A percentile compares a stretch with the other conserved stretches of the same genome.
Evolutionary conservation across 2,113 vertebrate genomes (phyloP).

Genomic region (Xenopus laevis): DNA sequence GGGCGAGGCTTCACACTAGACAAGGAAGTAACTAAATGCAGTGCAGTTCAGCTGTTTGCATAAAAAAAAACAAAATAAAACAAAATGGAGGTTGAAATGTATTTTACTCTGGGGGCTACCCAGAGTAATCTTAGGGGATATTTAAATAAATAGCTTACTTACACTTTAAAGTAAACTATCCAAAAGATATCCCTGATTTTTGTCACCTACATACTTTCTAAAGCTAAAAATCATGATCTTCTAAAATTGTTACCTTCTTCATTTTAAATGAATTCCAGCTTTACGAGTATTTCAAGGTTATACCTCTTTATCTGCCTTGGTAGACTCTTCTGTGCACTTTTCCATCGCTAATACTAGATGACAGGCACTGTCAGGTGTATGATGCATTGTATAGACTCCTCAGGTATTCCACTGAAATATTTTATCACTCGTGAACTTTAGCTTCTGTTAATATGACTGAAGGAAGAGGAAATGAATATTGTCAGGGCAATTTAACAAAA

Average conservation of each 20-base stretch:
- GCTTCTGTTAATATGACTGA: conserved; percentile 73
- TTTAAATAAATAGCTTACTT: too few relatives aligned
- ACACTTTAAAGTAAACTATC: neutral
- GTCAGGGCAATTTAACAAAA: conserved; percentile 72
- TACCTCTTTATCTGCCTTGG: conserved; percentile 50
- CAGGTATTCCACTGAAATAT: conserved; percentile 59
- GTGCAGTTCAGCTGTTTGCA: too few relatives aligned
- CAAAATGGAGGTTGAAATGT: too few relatives aligned
- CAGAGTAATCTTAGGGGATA: too few relatives aligned
- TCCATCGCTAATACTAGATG: conserved; percentile 57
- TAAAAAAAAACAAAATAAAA: too few relatives aligned
- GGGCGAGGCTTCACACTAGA: too few relatives aligned
- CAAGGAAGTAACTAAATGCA: too few relatives aligned
- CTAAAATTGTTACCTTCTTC: neutral
- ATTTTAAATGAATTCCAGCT: conserved; percentile 49
- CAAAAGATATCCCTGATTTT: neutral
- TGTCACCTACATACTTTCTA: too few relatives aligned
- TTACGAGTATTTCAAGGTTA: conserved; percentile 49
- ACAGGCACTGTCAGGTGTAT: conserved; percentile 51
- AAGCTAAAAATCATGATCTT: too few relatives aligned
- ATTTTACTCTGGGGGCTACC: too few relatives aligned
- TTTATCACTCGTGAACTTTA: conserved; percentile 69
- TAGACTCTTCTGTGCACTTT: conserved; percentile 1
- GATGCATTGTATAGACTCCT: conserved; percentile 60
- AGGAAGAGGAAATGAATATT: conserved; percentile 69